phyloP scores from a whole-genome alignment of 2,888 invertebrate species.

The Ctena decussata region DNA sequence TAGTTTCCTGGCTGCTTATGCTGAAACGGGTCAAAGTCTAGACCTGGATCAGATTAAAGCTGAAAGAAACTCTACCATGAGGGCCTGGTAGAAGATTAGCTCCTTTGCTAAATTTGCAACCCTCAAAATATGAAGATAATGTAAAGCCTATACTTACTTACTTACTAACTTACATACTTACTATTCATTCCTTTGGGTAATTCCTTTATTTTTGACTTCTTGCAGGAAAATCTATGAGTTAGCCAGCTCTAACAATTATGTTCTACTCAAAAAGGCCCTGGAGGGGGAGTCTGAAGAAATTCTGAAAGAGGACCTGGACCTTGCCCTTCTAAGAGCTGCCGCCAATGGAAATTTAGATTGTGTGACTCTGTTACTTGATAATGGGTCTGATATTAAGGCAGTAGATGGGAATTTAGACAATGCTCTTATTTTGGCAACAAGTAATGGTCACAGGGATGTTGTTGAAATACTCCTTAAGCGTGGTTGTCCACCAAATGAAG shows the following conservation, averaged over 20 bases:
- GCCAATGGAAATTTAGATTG: constrained; percentile 53
- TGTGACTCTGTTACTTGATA: constrained; percentile 43
- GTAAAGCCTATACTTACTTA: no score
- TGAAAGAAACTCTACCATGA: no score
- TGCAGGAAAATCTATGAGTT: constrained; percentile 61
- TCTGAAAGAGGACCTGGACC: constrained; percentile 45
- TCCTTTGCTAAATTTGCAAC: no score
- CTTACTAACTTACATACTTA: no score
- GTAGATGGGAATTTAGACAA: constrained; percentile 57
- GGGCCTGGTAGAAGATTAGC: no score
- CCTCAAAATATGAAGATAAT: no score
- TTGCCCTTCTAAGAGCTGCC: constrained; percentile 53
- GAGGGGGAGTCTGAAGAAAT: constrained; percentile 43
- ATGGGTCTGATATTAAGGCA: constrained; percentile 37
- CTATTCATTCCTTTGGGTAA: no score
- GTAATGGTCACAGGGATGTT: constrained; percentile 43
- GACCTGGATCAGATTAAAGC: no score
- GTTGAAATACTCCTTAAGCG: constrained; percentile 33
- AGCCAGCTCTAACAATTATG: constrained; percentile 50
- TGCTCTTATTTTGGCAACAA: constrained; percentile 48
- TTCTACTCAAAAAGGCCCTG: constrained; percentile 42
- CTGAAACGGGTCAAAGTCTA: no score
- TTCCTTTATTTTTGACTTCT: no score
- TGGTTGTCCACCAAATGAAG: constrained; percentile 41
- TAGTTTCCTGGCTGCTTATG: no score